phyloP scores from a whole-genome alignment of 2,888 invertebrate genomes.

The Diarsia mendica region DNA sequence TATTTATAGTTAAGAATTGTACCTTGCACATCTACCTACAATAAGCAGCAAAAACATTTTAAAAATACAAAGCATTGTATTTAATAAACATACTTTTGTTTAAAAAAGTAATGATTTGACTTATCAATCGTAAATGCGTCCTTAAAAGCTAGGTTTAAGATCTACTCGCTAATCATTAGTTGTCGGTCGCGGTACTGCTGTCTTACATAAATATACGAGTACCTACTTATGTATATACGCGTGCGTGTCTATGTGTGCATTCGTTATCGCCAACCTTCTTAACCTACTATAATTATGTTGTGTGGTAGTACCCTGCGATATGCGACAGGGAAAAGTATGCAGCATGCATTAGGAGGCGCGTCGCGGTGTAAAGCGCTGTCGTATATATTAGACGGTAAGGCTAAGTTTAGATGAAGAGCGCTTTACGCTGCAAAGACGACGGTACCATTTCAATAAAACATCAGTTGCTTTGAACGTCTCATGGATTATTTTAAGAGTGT shows the following conservation, averaged over 20 bases:
- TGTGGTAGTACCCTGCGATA: conserved; percentile 22
- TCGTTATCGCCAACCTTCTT: conserved; percentile 1
- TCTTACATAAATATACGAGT: neutral
- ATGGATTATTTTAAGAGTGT: neutral
- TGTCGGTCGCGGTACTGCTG: neutral
- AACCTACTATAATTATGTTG: neutral
- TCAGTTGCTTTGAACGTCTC: conserved; percentile 3
- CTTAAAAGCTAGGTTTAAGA: too few relatives aligned
- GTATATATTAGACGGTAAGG: conserved; percentile 50
- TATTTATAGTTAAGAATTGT: too few relatives aligned
- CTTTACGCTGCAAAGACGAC: conserved; percentile 15
- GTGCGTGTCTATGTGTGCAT: neutral
- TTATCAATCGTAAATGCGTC: too few relatives aligned
- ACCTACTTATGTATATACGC: neutral
- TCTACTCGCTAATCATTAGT: neutral
- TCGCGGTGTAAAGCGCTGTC: conserved; percentile 46
- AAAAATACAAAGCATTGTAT: too few relatives aligned
- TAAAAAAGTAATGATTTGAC: too few relatives aligned
- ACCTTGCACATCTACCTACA: too few relatives aligned
- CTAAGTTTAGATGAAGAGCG: conserved; percentile 34
- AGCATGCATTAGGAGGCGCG: conserved; percentile 48
- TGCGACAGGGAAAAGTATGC: conserved; percentile 49
- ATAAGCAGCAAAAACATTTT: too few relatives aligned
- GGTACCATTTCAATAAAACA: conserved; percentile 13
- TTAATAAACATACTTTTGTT: too few relatives aligned